Conservation (phyloP, 2,888 invertebrate genomes). For the Papilio protenor region DNA sequence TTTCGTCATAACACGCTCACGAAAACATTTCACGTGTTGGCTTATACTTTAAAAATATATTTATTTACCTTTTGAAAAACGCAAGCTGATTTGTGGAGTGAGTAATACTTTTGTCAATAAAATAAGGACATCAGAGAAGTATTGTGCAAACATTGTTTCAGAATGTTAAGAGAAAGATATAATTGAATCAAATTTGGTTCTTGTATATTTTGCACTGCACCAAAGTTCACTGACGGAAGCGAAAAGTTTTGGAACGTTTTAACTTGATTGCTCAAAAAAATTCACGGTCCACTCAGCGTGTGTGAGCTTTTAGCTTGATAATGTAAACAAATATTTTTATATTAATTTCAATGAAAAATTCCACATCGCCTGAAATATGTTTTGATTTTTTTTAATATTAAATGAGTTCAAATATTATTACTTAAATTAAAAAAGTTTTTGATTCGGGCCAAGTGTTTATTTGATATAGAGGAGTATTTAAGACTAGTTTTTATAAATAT, state of each 20-base stretch:
- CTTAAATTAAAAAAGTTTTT: not conserved
- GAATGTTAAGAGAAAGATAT: not conserved
- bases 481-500: too few relatives aligned
- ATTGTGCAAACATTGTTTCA: not conserved
- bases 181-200: conserved; percentile 5
- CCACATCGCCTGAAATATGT: not conserved
- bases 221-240: conserved; percentile 10
- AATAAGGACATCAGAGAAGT: not conserved
- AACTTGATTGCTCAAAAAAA: conserved; percentile 21
- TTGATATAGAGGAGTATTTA: not conserved
- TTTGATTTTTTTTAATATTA: not conserved
- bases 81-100: not conserved
- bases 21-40: not conserved
- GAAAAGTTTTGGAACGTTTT: conserved; percentile 13
- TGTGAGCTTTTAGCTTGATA: conserved; percentile 23
- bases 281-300: conserved; percentile 13
- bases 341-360: conserved; percentile 6
- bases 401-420: not conserved
- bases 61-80: not conserved
- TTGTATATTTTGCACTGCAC: not conserved
- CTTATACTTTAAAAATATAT: not conserved
- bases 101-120: not conserved
- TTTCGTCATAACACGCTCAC: conserved; percentile 1
- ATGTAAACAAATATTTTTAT: conserved; percentile 20
- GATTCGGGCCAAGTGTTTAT: not conserved